Base-by-base conservation (phyloP, 1,140 invertebrate genomes). In the Drosophila pseudoobscura region DNA sequence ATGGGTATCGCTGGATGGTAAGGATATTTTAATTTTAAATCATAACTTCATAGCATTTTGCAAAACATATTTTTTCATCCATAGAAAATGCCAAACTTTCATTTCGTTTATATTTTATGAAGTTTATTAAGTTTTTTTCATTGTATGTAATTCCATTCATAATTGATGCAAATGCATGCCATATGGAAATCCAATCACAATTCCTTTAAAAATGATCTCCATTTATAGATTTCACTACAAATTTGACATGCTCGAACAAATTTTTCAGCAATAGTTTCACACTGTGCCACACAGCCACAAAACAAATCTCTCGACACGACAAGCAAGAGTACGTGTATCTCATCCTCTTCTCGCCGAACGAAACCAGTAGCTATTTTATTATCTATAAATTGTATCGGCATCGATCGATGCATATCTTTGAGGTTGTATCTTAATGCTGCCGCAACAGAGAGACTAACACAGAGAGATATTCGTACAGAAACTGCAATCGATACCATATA, bases 351-450 rank as follows among this genome's bases (percentile, higher is more conserved):
- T n/a, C 46, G 41, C 53, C 20, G 20, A 39, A 35, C n/a, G 3
- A 41, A 50, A 22, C 50, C 78, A 76, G 77, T 76, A 79, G 62
- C 66, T 41, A 66, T 82, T 75, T 65, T 53, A 83, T 79, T 88
- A 88, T 85, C 82, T 83, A 68, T 82, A 78, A 85, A 85, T 87
- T 78, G 82, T 82, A 85, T 88, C 83, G 62, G 46, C 73, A 51
- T 17, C 22, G 43, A 62, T 41, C 55, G 62, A 87, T 79, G 60
- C 62, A 76, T 85, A 88, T 82, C 83, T 82, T 29, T 51, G 46
- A 62, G 45, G 61, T 54, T 78, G 83, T 64, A 82, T 73, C 80
- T 87, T 74, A 63, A 80, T 83, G 79, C 57, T 75, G 51, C 50
- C 58, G 43, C 44, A 44, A 49, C 59, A 41, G 35, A 35, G 39